Conservation (phyloP, 2,888 invertebrate genomes). For the Brachylomia viminalis region DNA sequence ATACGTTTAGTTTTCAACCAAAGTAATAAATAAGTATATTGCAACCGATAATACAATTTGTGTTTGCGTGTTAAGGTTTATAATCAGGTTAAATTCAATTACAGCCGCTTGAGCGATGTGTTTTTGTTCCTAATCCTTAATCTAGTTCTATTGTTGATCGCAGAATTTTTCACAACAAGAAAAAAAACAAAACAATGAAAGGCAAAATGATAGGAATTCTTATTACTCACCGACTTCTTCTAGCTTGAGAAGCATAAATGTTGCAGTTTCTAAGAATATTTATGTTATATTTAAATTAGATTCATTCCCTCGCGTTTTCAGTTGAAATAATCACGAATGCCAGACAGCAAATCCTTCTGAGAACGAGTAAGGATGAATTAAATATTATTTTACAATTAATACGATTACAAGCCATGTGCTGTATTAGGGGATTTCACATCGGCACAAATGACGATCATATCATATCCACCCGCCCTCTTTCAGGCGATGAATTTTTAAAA, state of each 20-base stretch:
- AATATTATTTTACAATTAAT: background rate
- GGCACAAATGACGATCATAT: background rate
- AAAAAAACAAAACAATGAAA: background rate
- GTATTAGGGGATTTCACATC: background rate
- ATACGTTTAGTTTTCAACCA: too few species aligned
- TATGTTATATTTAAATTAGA: background rate
- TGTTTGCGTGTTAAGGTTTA: too few species aligned
- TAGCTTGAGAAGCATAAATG: constrained; percentile 11
- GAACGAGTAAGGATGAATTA: background rate
- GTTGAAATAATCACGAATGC: constrained; percentile 3
- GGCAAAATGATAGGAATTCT: background rate
- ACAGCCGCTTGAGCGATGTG: too few species aligned
- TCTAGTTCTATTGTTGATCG: too few species aligned
- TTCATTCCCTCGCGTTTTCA: background rate
- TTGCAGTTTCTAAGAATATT: background rate
- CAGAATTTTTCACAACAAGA: background rate
- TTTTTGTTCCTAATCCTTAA: too few species aligned
- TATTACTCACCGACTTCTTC: background rate
- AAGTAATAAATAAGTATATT: too few species aligned
- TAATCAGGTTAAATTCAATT: too few species aligned
- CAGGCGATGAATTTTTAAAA: too few species aligned
- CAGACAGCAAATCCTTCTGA: background rate
- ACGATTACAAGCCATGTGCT: background rate
- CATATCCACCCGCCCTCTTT: too few species aligned
- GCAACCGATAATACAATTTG: too few species aligned